These are phyloP conservation scores for Benitochromis conjunctus DNA, from an alignment of 2,113 vertebrate genomes.

Conservation along the genomic window DNA sequence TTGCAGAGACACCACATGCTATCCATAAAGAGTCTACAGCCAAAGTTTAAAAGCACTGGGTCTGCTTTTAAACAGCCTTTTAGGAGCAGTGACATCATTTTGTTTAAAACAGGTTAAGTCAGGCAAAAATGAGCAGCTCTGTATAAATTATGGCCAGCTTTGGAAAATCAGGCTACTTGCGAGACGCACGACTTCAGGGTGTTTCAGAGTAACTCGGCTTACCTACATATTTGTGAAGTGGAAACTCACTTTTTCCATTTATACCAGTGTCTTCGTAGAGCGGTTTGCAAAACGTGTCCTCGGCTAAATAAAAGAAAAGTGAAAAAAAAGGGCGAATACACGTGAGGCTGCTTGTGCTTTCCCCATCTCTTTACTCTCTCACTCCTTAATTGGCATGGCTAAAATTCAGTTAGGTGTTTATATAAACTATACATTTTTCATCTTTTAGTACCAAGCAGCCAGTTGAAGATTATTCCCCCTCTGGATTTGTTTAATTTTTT, in stretches of 20 bases:
- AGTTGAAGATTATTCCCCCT: slow-evolving; percentile 85
- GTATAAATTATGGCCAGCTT: neutral
- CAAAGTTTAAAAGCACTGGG: neutral
- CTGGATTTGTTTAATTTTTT: slow-evolving; percentile 99
- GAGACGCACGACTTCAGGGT: neutral
- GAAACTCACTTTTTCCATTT: slow-evolving; percentile 53
- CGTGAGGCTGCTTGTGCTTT: slow-evolving; percentile 46
- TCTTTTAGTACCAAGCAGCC: slow-evolving; percentile 92
- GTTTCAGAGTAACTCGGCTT: neutral
- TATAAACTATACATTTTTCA: slow-evolving; percentile 94
- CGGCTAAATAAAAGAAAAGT: slow-evolving; percentile 75
- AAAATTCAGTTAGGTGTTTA: slow-evolving; percentile 95
- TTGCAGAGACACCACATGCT: neutral
- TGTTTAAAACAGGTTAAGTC: neutral
- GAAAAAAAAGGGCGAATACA: slow-evolving; percentile 57
- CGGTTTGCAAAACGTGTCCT: slow-evolving; percentile 66
- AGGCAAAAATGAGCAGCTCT: neutral
- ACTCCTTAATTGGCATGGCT: slow-evolving; percentile 97
- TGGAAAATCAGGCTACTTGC: neutral
- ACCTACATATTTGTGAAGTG: neutral
- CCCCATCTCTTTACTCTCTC: slow-evolving; percentile 72
- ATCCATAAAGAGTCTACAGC: neutral
- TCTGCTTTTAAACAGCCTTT: neutral
- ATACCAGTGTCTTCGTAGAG: slow-evolving; percentile 67
- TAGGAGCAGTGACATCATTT: neutral